Percentiles rank a stretch among this genome's conserved stretches.
Conservation (phyloP, 2,113 vertebrate genomes). For the Pogona vitticeps region DNA sequence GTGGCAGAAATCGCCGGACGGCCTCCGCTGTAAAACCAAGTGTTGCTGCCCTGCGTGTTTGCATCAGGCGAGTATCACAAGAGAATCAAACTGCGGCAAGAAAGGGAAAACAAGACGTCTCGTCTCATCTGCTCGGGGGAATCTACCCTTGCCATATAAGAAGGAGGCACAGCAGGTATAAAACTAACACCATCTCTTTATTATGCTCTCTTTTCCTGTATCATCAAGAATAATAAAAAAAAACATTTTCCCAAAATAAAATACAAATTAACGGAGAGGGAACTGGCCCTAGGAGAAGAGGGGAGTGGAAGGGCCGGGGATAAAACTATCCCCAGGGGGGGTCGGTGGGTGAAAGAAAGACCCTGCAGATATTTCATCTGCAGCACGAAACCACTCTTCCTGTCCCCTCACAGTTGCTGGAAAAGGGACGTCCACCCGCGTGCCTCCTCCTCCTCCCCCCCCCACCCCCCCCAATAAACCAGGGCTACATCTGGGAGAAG, state of each 20-base stretch:
- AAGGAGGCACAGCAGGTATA: constrained; percentile 18
- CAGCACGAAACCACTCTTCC: not conserved
- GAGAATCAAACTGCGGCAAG: not conserved
- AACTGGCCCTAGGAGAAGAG: not conserved
- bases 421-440: not conserved
- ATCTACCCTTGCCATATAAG: not conserved
- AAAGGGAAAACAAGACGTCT: fast-evolving
- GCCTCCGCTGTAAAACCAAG: no score
- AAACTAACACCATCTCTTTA: constrained; percentile 45
- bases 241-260: constrained; percentile 35
- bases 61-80: no score
- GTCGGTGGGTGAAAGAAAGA: constrained; percentile 36
- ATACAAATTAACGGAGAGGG: constrained; percentile 26
- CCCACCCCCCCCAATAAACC: not conserved
- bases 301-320: not conserved
- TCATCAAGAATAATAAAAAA: constrained; percentile 35
- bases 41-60: no score
- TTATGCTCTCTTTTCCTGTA: constrained; percentile 38
- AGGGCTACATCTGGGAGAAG: not conserved
- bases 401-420: not conserved
- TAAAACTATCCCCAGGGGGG: not conserved
- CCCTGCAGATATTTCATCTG: not conserved
- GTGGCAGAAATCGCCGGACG: no score
- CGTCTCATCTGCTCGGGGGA: no score
- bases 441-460: not conserved